Evolutionary conservation across 1,140 invertebrate species (phyloP), one percentile per base, ranked within the genome.

Genomic region (Dreissena polymorpha): DNA sequence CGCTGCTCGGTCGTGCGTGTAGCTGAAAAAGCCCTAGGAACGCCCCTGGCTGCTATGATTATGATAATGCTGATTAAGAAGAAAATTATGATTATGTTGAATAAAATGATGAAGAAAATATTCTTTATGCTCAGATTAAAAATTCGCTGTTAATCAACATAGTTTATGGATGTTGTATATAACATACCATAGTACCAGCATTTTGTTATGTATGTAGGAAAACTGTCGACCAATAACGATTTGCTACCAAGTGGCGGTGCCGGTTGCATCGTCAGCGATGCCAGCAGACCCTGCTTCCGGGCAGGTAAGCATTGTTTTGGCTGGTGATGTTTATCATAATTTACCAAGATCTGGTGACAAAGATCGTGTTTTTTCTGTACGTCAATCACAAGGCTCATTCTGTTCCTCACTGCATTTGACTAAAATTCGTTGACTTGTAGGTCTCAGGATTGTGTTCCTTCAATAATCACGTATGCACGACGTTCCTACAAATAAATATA

Each of bases 211-310:
- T 10, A 2, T 29, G 8, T 27, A 78, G 65, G 65, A 5, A 23
- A 51, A 18, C 50, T 67, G 50, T 51, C 50, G 49, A 78, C 63
- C 10, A 68, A 23, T 21, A 55, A 25, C 49, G 75, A 78, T 64
- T 51, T 78, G 10, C 29, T 78, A 23, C 10, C 3, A 18, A 64
- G 69, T 27, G 69, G 25, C 25, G 65, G 50, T 65, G 75, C 75
- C 27, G 75, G 63, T 51, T 78, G 75, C 69, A 69, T 49, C 64
- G n/a, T 78, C 16, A 68, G 39, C 10, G 50, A 14, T 27, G 16
- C 14, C n/a, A 53, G 7, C 16, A 68, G 65, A 16, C 75, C 75
- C 5, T 78, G 75, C 65, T 78, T 78, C 75, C 64, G 75, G 18
- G 75, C 75, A 51, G 75, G 64, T 78, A 53, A 50, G 65, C 29